Evolutionary conservation across 2,888 invertebrate species (phyloP).

Genomic region (Drosophila monieri): DNA sequence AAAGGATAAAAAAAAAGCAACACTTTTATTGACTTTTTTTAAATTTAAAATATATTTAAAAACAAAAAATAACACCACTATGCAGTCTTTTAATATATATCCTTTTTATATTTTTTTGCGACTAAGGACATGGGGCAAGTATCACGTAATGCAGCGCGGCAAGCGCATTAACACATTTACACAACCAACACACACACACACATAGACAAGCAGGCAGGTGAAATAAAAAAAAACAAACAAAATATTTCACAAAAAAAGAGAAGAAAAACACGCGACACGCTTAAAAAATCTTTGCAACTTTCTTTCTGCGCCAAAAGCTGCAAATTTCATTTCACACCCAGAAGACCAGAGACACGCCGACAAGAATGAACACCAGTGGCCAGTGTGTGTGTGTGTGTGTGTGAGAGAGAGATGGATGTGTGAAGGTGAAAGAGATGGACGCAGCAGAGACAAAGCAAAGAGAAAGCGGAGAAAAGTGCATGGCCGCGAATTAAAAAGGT

Average conservation of each 20-base stretch:
- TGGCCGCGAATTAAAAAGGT: slow-evolving; percentile 79
- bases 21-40: too few species aligned
- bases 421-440: slow-evolving; percentile 1
- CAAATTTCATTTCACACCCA: slow-evolving; percentile 76
- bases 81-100: neutral
- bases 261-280: slow-evolving; percentile 58
- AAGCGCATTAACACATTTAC: slow-evolving; percentile 70
- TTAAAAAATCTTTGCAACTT: slow-evolving; percentile 78
- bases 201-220: slow-evolving; percentile 25
- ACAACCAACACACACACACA: slow-evolving; percentile 31
- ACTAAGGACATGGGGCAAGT: slow-evolving; percentile 44
- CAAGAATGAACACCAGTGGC: slow-evolving; percentile 9
- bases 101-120: neutral
- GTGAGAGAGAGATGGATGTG: slow-evolving; percentile 7
- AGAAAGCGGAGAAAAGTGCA: slow-evolving; percentile 64
- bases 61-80: neutral
- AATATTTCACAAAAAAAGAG: slow-evolving; percentile 6
- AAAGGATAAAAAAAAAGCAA: neutral
- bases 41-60: neutral
- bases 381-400: neutral
- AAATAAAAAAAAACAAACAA: slow-evolving; percentile 15
- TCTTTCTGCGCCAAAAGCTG: slow-evolving; percentile 75
- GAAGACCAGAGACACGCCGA: slow-evolving; percentile 46
- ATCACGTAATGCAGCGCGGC: slow-evolving; percentile 68
- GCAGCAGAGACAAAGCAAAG: slow-evolving; percentile 1